Conservation (phyloP, 2,797 vertebrate genomes). For the Mallotus villosus region DNA sequence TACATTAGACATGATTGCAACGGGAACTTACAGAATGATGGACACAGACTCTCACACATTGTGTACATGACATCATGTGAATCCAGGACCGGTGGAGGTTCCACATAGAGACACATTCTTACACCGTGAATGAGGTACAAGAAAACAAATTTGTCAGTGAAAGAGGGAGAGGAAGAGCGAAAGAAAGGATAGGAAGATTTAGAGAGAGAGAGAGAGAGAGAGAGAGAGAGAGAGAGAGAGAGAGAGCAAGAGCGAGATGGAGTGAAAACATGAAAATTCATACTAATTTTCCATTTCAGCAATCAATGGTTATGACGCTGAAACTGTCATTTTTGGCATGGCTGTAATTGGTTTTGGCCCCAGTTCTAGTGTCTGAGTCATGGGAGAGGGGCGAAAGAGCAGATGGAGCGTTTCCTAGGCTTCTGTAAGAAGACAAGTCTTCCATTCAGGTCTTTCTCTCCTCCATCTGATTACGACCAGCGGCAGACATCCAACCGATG, state of each 20-base stretch:
- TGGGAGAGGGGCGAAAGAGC: slow-evolving; percentile 77
- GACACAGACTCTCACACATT: neutral
- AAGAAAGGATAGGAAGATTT: slow-evolving; percentile 10
- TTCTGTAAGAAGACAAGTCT: slow-evolving; percentile 63
- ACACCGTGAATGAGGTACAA: slow-evolving; percentile 36
- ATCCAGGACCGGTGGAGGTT: slow-evolving; percentile 29
- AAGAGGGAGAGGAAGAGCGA: slow-evolving; percentile 21
- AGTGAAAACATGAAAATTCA: slow-evolving; percentile 53
- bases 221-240: slow-evolving; percentile 16
- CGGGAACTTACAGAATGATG: neutral
- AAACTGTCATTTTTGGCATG: slow-evolving; percentile 85
- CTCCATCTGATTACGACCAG: slow-evolving; percentile 57
- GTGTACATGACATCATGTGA: slow-evolving; percentile 22
- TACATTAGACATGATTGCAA: slow-evolving; percentile 32
- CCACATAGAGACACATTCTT: slow-evolving; percentile 27
- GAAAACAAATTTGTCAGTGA: slow-evolving; percentile 21
- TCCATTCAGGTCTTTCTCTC: slow-evolving; percentile 68
- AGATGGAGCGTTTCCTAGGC: slow-evolving; percentile 80
- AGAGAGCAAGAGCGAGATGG: slow-evolving; percentile 14
- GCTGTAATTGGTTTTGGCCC: slow-evolving; percentile 84
- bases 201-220: slow-evolving; percentile 26
- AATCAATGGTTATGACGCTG: slow-evolving; percentile 74
- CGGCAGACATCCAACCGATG: slow-evolving; percentile 47
- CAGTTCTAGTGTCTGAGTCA: slow-evolving; percentile 77
- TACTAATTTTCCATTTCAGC: slow-evolving; percentile 62